Evolutionary conservation across 2,888 invertebrate genomes (phyloP).

Genomic region (Ochlodes sylvanus): DNA sequence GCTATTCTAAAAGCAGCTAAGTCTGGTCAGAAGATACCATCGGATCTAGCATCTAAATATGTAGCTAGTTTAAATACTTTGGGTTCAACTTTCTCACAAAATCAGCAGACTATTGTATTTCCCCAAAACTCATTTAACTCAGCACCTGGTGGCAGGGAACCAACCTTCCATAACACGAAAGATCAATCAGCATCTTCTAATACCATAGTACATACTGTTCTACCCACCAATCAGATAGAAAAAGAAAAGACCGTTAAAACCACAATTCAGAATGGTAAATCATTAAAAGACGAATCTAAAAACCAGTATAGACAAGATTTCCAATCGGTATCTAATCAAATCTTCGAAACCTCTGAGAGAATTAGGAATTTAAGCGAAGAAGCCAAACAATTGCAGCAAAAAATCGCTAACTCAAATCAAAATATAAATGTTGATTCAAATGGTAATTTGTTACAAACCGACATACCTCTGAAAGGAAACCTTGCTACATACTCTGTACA

Average conservation of each 20-base stretch:
- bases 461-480: conserved; percentile 83
- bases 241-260: conserved; percentile 55
- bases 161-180: conserved; percentile 60
- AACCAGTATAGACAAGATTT: conserved; percentile 61
- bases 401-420: conserved; percentile 64
- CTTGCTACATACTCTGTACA: conserved; percentile 90
- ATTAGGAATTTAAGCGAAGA: conserved; percentile 72
- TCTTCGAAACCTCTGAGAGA: conserved; percentile 72
- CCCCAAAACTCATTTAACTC: conserved; percentile 60
- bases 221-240: conserved; percentile 60
- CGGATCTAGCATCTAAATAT: conserved; percentile 79
- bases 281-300: conserved; percentile 60
- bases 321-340: conserved; percentile 69
- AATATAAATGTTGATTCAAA: conserved; percentile 54
- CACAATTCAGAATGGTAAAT: conserved; percentile 63
- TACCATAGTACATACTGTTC: conserved; percentile 61
- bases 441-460: conserved; percentile 49
- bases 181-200: conserved; percentile 68
- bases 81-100: conserved; percentile 78
- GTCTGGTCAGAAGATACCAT: conserved; percentile 73
- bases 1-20: conserved; percentile 78
- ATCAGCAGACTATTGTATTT: conserved; percentile 61
- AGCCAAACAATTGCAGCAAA: conserved; percentile 71
- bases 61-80: conserved; percentile 81
- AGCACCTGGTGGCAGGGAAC: conserved; percentile 58